A percentile compares a stretch with the other conserved stretches of the same genome.
Conservation (phyloP, 1,140 invertebrate genomes). For the Ceratitis capitata region DNA sequence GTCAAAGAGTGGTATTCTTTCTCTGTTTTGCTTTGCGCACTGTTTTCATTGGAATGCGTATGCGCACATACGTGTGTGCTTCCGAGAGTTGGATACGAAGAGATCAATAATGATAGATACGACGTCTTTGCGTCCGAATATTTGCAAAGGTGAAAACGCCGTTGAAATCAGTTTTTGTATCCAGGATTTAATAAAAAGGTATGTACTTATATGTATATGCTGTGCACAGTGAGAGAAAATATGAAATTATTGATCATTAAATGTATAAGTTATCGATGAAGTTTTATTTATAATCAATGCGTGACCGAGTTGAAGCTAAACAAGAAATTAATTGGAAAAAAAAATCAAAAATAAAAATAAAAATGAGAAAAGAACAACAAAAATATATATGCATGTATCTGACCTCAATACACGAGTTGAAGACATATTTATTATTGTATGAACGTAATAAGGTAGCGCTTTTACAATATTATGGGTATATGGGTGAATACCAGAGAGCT, state of each 20-base stretch:
- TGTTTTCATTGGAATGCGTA: neutral
- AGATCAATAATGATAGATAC: constrained; percentile 10
- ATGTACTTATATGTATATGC: neutral
- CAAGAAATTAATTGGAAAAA: neutral
- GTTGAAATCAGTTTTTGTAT: neutral
- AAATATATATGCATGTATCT: too few species aligned
- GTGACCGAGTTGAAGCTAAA: neutral
- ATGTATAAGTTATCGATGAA: constrained; percentile 10
- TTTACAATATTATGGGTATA: too few species aligned
- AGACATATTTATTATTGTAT: too few species aligned
- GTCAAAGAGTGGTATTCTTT: neutral
- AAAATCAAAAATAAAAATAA: too few species aligned
- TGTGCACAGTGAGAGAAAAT: neutral
- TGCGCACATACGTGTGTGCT: neutral
- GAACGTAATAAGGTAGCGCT: too few species aligned
- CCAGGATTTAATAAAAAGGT: neutral
- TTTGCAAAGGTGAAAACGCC: neutral
- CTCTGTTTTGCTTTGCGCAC: neutral
- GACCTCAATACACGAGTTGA: too few species aligned
- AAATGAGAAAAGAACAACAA: too few species aligned
- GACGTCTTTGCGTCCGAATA: neutral
- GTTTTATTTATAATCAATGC: neutral
- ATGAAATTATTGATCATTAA: constrained; percentile 15
- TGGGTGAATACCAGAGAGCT: too few species aligned
- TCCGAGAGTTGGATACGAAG: too few species aligned